phyloP scores from a whole-genome alignment of 2,888 invertebrate species.

The Torymus aiolomorphi region DNA sequence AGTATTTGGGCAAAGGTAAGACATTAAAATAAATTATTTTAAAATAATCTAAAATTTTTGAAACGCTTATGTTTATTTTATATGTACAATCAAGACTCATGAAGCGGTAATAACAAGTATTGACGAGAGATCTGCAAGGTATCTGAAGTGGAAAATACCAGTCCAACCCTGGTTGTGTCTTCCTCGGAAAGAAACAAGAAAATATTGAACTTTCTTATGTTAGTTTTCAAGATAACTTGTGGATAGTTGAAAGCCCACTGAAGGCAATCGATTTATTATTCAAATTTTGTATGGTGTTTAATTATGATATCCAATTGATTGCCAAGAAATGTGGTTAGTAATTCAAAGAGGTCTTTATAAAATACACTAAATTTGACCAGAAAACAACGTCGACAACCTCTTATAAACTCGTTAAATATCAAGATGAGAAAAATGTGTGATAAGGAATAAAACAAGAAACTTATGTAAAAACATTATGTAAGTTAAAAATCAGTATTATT shows the following conservation, averaged over 20 bases:
- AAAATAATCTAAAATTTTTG: background rate
- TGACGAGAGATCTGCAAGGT: background rate
- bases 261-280: conserved; percentile 40
- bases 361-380: conserved; percentile 7
- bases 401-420: background rate
- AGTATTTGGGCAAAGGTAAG: conserved; percentile 30
- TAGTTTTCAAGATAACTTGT: conserved; percentile 12
- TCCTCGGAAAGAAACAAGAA: conserved; percentile 17
- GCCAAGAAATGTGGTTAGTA: conserved; percentile 41
- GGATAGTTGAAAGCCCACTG: conserved; percentile 15
- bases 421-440: too few species aligned
- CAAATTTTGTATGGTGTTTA: conserved; percentile 32
- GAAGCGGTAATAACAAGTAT: background rate
- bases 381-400: background rate
- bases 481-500: too few species aligned
- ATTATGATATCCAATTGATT: conserved; percentile 34
- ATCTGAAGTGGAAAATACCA: background rate
- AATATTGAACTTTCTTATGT: conserved; percentile 34
- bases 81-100: background rate
- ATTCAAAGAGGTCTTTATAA: conserved; percentile 37
- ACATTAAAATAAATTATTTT: background rate
- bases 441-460: too few species aligned
- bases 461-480: too few species aligned
- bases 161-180: conserved; percentile 41
- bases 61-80: background rate